Base-by-base conservation (phyloP, 2,888 invertebrate genomes). In the Lasioglossum villosulum region DNA sequence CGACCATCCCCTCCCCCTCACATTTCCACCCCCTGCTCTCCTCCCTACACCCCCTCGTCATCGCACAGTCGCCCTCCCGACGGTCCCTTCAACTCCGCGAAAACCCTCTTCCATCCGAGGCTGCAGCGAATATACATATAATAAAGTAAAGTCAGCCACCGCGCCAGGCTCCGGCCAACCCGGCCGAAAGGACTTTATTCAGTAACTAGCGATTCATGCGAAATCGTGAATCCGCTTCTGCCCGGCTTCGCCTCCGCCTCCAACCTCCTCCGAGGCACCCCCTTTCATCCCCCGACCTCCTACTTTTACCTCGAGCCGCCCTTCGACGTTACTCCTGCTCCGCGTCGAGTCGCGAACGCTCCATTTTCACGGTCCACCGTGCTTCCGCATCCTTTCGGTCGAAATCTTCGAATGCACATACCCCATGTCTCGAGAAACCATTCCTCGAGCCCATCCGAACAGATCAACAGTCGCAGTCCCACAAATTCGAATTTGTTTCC, bases 161-260 rank as follows among this genome's bases (percentile, higher is more conserved):
- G 88, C 66, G 66, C 83, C 87, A 39, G 74, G 86, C 84, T 86
- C 81, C 90, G 88, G 84, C 87, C 87, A 86, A 87, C 88, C 88
- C 86, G 83, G 87, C 84, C 87, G 87, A 90, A 90, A 90, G 90
- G 90, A 92, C 92, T 93, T 91, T 91, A 92, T 93, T 93, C 90
- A 91, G 92, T 93, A 93, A 93, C 93, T 92, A 93, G 91, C 93
- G 91, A 93, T 93, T 93, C 92, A 92, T 92, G 87, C 90, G 91
- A 91, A 93, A 92, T 91, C 93, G 89, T 90, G 90, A 92, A 90
- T 92, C 89, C 88, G 87, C 83, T 89, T 91, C 86, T 88, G 81
- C 90, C 88, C 88, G 86, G 88, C 87, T 86, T 89, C 89, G 76
- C 84, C 75, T 85, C 78, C 75, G 79, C 83, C 78, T 80, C 86